Percentiles rank a stretch among this genome's conserved stretches.
phyloP scores from a whole-genome alignment of 2,888 invertebrate species.

The Zootermopsis nevadensis region DNA sequence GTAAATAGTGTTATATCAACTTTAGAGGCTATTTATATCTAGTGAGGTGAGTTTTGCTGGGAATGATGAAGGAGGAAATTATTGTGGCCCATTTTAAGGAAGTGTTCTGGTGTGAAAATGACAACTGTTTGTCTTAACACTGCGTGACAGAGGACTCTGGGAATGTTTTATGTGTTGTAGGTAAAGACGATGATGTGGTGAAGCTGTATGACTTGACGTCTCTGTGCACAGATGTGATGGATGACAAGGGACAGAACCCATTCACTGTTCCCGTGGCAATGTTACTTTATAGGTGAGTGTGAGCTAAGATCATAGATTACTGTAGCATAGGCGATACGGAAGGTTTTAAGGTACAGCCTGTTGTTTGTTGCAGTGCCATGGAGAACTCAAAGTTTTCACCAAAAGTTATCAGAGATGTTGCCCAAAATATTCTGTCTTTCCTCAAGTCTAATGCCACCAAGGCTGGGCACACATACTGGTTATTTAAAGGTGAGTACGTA shows the following conservation, averaged over 20 bases:
- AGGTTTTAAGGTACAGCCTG: too few species aligned
- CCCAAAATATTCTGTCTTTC: constrained; percentile 93
- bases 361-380: too few species aligned
- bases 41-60: too few species aligned
- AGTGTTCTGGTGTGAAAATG: too few species aligned
- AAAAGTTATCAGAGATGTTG: constrained; percentile 89
- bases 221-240: constrained; percentile 73
- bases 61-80: too few species aligned
- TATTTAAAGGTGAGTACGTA: constrained; percentile 79
- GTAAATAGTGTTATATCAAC: too few species aligned
- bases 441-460: constrained; percentile 93
- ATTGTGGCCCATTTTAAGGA: too few species aligned
- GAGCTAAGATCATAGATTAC: too few species aligned
- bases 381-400: constrained; percentile 89
- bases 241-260: constrained; percentile 82
- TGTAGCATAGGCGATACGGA: too few species aligned
- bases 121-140: too few species aligned
- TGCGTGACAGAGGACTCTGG: too few species aligned
- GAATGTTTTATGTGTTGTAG: constrained; percentile 57
- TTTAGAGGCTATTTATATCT: too few species aligned
- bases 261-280: constrained; percentile 95
- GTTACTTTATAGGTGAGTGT: constrained; percentile 73
- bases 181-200: constrained; percentile 89
- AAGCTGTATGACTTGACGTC: constrained; percentile 94
- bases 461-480: constrained; percentile 96